Conservation (phyloP, 2,113 vertebrate genomes). For the Myrmophylax atrothorax region DNA sequence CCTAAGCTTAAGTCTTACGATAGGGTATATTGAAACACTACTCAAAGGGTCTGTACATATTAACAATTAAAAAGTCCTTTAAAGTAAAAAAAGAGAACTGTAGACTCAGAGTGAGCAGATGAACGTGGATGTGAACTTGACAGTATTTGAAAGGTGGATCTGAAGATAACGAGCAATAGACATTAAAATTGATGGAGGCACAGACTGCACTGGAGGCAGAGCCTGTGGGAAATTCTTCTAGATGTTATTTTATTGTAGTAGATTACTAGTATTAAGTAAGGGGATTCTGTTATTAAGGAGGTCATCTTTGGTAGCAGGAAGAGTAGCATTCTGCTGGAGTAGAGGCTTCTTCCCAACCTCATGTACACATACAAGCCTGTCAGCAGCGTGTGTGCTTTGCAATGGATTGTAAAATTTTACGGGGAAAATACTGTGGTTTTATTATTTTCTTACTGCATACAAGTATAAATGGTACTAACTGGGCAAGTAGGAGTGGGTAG, state of each 20-base stretch:
- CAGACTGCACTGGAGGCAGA: neutral
- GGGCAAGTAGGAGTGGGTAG: neutral
- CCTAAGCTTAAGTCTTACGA: neutral
- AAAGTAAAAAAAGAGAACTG: neutral
- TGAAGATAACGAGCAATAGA: neutral
- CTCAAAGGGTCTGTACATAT: neutral
- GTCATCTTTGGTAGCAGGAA: neutral
- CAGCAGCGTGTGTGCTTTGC: neutral
- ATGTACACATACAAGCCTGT: neutral
- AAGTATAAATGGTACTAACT: neutral
- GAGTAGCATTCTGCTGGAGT: neutral
- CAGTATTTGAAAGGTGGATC: neutral
- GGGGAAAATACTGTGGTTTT: neutral
- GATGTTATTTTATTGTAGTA: accelerated
- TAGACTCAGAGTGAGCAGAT: neutral
- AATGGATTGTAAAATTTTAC: neutral
- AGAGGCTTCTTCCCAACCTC: neutral
- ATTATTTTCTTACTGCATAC: neutral
- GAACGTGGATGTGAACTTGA: neutral
- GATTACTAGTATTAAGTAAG: neutral
- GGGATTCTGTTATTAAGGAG: neutral
- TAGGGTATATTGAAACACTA: neutral
- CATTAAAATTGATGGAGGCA: neutral
- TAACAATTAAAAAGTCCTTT: neutral
- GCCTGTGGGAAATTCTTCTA: neutral